Evolutionary conservation across 2,888 invertebrate species (phyloP).

Genomic region (Trissonchulus latispiculum): DNA sequence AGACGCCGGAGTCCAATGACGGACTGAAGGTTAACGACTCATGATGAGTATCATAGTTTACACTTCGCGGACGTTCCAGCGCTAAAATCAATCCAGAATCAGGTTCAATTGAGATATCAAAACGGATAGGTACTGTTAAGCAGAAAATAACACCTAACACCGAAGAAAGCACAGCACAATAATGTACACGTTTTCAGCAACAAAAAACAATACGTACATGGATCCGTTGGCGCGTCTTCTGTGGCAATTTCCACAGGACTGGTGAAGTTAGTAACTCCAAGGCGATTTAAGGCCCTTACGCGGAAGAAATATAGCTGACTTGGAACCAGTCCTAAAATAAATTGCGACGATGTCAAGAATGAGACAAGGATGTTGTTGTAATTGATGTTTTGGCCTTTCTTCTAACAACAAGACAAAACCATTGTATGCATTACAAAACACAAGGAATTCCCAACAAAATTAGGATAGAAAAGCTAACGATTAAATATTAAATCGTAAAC

Average conservation of each 20-base stretch:
- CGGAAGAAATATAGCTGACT: constrained; percentile 12
- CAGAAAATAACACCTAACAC: background rate
- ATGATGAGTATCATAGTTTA: background rate
- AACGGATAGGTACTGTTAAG: background rate
- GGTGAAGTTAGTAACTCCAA: constrained; percentile 15
- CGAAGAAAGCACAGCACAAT: background rate
- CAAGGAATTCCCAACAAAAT: too few relatives aligned
- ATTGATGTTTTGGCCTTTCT: too few relatives aligned
- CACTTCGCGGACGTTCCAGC: too few relatives aligned
- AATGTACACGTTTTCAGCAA: background rate
- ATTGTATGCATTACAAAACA: too few relatives aligned
- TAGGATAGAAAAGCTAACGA: too few relatives aligned
- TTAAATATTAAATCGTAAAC: too few relatives aligned
- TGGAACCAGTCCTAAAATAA: constrained; percentile 17
- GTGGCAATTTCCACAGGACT: background rate
- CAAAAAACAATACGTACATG: constrained; percentile 12
- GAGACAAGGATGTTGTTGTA: too few relatives aligned
- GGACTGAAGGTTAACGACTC: background rate
- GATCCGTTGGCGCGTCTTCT: constrained; percentile 15
- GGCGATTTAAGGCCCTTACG: constrained; percentile 13
- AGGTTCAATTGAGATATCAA: too few relatives aligned
- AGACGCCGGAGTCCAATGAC: background rate
- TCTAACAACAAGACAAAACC: too few relatives aligned
- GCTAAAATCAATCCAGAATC: too few relatives aligned
- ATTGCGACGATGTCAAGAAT: too few relatives aligned